Evolutionary conservation across 1,140 invertebrate genomes (phyloP), one percentile per base, ranked within the genome.

Genomic region (Micrasema longulum): DNA sequence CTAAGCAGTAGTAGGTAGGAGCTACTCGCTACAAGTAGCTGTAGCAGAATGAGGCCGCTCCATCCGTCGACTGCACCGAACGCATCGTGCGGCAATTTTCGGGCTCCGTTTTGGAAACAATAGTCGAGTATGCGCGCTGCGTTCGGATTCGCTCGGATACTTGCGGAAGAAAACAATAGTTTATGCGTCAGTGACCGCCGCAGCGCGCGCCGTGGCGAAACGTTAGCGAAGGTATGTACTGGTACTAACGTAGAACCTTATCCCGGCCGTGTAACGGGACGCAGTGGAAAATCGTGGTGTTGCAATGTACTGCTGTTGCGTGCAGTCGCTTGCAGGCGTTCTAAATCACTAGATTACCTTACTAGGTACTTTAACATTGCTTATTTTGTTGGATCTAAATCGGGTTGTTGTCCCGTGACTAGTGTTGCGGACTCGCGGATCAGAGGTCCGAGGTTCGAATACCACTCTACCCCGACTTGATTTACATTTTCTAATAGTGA

Each of bases 91-190:
- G 64, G 45, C 14, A 31, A 47, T 53, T 20, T 67, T 47, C 53
- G 60, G 41, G 18, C 11, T n/a, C 14, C 20, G 55, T 65, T 73
- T 73, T 31, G 67, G 53, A 47, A 57, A 69, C 67, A 69, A 60
- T 69, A 62, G 38, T 62, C 43, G 9, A 23, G 62, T 72, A 72
- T 69, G 66, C 66, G 57, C 45, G 16, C 53, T 64, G 72, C 72
- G 66, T 73, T 65, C 16, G 55, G 64, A 47, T 36, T 63, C 66
- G 70, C 64, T 75, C 69, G 65, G 74, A 20, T 66, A 38, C 53
- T 47, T 60, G 20, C 67, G 62, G 70, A 72, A 72, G 69, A 72
- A 75, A 75, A 75, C 74, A 71, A 74, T 74, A 66, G 73, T 71
- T 31, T 71, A 71, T 71, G 73, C 73, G 73, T 71, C 66, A 71